Evolutionary conservation across 1,140 invertebrate genomes (phyloP), one percentile per base, ranked within the genome.

Genomic region (Chironomus tepperi): DNA sequence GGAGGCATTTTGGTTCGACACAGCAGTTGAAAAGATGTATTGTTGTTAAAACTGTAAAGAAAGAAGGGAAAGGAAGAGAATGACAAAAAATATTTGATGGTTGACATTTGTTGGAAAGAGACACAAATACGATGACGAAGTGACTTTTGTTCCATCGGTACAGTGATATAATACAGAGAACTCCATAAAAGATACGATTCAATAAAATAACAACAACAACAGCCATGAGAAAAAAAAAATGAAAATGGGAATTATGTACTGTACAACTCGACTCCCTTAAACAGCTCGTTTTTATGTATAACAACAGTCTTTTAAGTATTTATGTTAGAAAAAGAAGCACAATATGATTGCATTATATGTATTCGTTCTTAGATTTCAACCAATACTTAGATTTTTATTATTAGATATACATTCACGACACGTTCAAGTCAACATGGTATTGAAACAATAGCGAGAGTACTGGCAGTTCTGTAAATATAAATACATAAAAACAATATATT

Each of bases 81-180:
- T 34, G 24, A 34, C 24, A 34, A 34, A 34, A 34, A 34, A 34
- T 2, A 5, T 34, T 57, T n/a, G 47, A n/a, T 57, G 12, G 5
- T 57, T 57, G 12, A n/a, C 47, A 57, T 57, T 57, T 57, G 47
- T 57, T 57, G 47, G 47, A 57, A 57, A 57, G 47, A 57, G 47
- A 57, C 12, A 57, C 9, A 57, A n/a, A 57, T n/a, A 57, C 5
- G 24, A 34, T 34, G 15, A 47, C 12, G 3, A 57, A 57, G 47
- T 57, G 9, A 57, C 47, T 57, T 57, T 57, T 34, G 24, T 34
- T 34, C 24, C 24, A n/a, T 34, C 24, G 24, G 24, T 34, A 5
- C 24, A 2, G 47, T 57, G 47, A 57, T n/a, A 57, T 57, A 57
- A 57, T 57, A 57, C 5, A 57, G 8, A 57, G 47, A 57, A 34